Evolutionary conservation across 2,888 invertebrate species (phyloP).

Genomic region (Athripsodes cinereus): DNA sequence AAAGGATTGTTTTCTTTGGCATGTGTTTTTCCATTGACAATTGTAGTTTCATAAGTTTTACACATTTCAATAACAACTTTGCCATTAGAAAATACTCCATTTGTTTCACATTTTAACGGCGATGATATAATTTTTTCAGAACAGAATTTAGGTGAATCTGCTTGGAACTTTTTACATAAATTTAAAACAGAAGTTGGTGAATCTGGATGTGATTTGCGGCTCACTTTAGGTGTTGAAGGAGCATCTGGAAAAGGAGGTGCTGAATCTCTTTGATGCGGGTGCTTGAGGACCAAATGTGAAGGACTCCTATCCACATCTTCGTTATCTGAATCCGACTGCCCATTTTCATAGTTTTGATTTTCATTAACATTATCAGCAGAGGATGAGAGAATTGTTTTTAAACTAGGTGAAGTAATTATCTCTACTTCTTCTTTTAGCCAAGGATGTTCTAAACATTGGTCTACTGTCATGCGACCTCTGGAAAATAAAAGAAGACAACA

Average conservation of each 20-base stretch:
- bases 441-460: constrained; percentile 83
- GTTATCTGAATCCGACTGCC: constrained; percentile 33
- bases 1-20: constrained; percentile 24
- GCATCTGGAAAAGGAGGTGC: constrained; percentile 56
- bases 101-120: constrained; percentile 19
- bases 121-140: constrained; percentile 15
- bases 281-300: constrained; percentile 42
- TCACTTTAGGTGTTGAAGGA: constrained; percentile 60
- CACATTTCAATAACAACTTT: constrained; percentile 20
- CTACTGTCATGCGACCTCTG: constrained; percentile 84
- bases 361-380: constrained; percentile 19
- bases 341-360: constrained; percentile 32
- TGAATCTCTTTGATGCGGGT: constrained; percentile 43
- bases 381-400: constrained; percentile 34
- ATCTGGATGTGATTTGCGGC: constrained; percentile 52
- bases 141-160: constrained; percentile 43
- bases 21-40: constrained; percentile 19
- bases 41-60: constrained; percentile 18
- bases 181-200: constrained; percentile 47
- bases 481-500: too few species aligned
- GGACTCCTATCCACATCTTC: constrained; percentile 33
- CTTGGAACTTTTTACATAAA: constrained; percentile 51
- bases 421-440: constrained; percentile 70
- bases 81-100: constrained; percentile 16
- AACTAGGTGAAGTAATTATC: constrained; percentile 39